phyloP scores from a whole-genome alignment of 2,113 vertebrate genomes.

The Bubalus kerabau region DNA sequence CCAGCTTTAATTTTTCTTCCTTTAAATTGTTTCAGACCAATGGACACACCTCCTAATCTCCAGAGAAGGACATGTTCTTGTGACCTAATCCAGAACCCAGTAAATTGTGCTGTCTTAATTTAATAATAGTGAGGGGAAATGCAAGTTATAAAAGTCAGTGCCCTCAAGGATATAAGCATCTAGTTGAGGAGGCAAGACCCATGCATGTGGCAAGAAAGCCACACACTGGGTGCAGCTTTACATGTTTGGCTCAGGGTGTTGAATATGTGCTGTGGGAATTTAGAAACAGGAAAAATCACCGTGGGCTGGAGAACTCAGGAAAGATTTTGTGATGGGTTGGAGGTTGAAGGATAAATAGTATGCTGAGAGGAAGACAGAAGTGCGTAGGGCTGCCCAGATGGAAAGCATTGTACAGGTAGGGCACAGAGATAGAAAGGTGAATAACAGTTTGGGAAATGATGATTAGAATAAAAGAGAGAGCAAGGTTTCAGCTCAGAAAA shows the following conservation, averaged over 20 bases:
- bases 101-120: neutral
- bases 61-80: neutral
- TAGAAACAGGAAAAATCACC: neutral
- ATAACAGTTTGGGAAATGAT: neutral
- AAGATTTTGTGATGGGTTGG: neutral
- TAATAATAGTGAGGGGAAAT: neutral
- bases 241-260: neutral
- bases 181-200: neutral
- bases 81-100: neutral
- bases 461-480: neutral
- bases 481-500: neutral
- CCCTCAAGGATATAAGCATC: neutral
- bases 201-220: neutral
- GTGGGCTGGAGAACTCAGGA: neutral
- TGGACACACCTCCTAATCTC: neutral
- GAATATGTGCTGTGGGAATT: neutral
- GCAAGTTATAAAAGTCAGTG: neutral
- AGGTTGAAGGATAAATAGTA: neutral
- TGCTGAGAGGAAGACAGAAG: neutral
- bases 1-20: neutral
- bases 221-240: neutral
- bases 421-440: neutral
- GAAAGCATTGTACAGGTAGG: neutral
- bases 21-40: conserved; percentile 29
- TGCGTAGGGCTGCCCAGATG: neutral